Evolutionary conservation across 2,797 vertebrate genomes (phyloP).

Genomic region (Huso huso): DNA sequence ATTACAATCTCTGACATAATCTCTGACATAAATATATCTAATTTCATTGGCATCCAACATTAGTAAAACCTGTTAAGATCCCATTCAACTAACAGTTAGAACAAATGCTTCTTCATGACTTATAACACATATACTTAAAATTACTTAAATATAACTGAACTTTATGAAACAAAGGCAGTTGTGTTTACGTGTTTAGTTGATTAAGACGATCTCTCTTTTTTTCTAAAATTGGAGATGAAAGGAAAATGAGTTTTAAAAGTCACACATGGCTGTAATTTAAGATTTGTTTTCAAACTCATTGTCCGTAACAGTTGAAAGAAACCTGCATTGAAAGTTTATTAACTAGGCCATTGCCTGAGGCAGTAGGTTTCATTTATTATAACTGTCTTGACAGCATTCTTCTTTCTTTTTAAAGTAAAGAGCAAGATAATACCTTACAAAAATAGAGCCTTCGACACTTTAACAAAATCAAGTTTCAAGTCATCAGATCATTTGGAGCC

Average conservation of each 20-base stretch:
- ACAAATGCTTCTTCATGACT: no score
- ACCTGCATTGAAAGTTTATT: conserved; percentile 77
- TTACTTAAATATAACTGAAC: no score
- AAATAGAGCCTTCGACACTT: conserved; percentile 76
- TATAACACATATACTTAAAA: no score
- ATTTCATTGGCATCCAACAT: no score
- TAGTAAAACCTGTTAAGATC: no score
- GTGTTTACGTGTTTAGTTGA: no score
- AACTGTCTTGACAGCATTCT: conserved; percentile 70
- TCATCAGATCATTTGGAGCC: conserved; percentile 60
- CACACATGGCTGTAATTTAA: conserved; percentile 74
- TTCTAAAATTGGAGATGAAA: conserved; percentile 43
- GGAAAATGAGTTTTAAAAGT: conserved; percentile 47
- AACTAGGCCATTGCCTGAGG: conserved; percentile 69
- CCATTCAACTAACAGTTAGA: no score
- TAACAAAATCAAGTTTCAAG: conserved; percentile 67
- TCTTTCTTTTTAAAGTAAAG: conserved; percentile 72
- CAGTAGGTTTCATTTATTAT: conserved; percentile 76
- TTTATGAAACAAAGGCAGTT: no score
- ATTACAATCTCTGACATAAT: no score
- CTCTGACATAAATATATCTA: no score
- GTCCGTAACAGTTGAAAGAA: conserved; percentile 76
- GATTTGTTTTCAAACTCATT: conserved; percentile 65
- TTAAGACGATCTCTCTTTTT: no score
- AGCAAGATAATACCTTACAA: conserved; percentile 77